phyloP scores from a whole-genome alignment of 2,888 invertebrate genomes.

The Netelia fuscicornis region DNA sequence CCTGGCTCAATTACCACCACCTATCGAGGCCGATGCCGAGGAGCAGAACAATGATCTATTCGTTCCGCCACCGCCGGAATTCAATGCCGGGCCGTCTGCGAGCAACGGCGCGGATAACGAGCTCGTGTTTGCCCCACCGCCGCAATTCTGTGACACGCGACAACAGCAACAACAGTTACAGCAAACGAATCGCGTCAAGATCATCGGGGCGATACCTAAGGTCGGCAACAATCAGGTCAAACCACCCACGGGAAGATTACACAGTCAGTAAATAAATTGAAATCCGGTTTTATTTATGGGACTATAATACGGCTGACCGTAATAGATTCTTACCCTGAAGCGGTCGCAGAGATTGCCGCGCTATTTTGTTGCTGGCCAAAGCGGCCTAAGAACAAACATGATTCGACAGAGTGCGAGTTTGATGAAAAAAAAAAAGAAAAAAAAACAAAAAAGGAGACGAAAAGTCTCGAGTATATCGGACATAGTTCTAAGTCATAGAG shows the following conservation, averaged over 20 bases:
- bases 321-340: neutral
- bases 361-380: slow-evolving; percentile 38
- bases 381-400: slow-evolving; percentile 44
- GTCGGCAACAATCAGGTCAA: slow-evolving; percentile 81
- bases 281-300: no score
- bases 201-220: slow-evolving; percentile 94
- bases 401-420: slow-evolving; percentile 4
- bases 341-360: neutral
- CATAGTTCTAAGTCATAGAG: slow-evolving; percentile 70
- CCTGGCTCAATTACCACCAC: slow-evolving; percentile 92
- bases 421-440: neutral
- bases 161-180: slow-evolving; percentile 80
- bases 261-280: slow-evolving; percentile 81
- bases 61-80: slow-evolving; percentile 88
- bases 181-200: slow-evolving; percentile 88
- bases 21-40: slow-evolving; percentile 90
- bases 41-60: slow-evolving; percentile 87
- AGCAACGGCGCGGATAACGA: slow-evolving; percentile 85
- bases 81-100: slow-evolving; percentile 84
- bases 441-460: slow-evolving; percentile 16
- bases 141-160: slow-evolving; percentile 94
- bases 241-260: slow-evolving; percentile 86
- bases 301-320: no score
- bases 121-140: slow-evolving; percentile 93
- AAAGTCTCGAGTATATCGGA: slow-evolving; percentile 68